Percentiles rank a stretch among this genome's conserved stretches.
These are phyloP conservation scores for Sternotherus odoratus DNA, from an alignment of 2,797 vertebrate species.

Conservation along the genomic window DNA sequence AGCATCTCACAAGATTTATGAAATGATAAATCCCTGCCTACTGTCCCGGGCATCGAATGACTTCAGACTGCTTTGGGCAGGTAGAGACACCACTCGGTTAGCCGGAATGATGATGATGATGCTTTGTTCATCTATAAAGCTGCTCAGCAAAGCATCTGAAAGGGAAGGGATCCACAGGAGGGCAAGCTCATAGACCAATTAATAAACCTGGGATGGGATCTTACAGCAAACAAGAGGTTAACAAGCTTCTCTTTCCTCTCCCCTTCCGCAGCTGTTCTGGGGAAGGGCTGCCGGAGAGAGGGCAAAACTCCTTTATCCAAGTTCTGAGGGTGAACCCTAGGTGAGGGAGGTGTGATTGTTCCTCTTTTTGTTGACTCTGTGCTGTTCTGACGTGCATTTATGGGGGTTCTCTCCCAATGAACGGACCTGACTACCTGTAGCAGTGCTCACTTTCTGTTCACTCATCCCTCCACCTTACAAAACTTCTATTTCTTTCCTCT, in stretches of 20 bases:
- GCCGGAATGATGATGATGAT: not conserved
- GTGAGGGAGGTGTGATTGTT: not conserved
- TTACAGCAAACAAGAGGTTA: not conserved
- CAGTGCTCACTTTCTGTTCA: not conserved
- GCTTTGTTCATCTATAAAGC: not conserved
- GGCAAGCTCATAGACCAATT: not conserved
- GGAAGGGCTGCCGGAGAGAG: not conserved
- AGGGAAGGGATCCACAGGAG: not conserved
- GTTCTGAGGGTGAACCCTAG: not conserved
- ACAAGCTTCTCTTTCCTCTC: fast-evolving
- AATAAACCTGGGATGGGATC: not conserved
- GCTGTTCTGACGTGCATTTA: not conserved
- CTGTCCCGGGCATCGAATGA: not conserved
- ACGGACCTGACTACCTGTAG: not conserved
- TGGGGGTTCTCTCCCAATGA: not conserved
- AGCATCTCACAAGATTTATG: slow-evolving; percentile 13
- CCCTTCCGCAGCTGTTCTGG: not conserved
- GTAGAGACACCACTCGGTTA: not conserved
- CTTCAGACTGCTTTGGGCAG: not conserved
- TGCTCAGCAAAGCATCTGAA: not conserved
- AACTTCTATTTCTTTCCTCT: not conserved
- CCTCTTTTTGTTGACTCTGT: not conserved
- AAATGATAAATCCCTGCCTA: slow-evolving; percentile 23
- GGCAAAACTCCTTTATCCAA: not conserved
- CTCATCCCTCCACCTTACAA: not conserved